phyloP scores from a whole-genome alignment of 2,113 vertebrate genomes.

The Caracal caracal region DNA sequence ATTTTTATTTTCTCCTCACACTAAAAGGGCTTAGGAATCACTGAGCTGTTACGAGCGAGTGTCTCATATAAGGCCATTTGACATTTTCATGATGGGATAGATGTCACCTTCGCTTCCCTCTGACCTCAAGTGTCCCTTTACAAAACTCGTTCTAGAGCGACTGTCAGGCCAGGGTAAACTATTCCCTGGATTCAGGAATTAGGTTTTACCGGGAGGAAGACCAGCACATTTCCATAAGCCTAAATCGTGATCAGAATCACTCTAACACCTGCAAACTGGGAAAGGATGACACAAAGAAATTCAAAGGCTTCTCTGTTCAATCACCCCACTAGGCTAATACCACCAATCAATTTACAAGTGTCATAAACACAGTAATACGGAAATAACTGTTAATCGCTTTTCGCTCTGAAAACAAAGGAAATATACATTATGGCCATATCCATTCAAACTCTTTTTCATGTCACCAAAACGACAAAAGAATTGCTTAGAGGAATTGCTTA shows the following conservation, averaged over 20 bases:
- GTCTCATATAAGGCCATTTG: slow-evolving; percentile 42
- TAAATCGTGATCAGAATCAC: neutral
- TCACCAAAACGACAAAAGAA: slow-evolving; percentile 61
- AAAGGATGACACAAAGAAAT: neutral
- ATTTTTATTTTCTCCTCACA: neutral
- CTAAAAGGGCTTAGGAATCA: neutral
- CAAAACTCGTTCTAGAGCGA: slow-evolving; percentile 36
- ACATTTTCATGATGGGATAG: slow-evolving; percentile 1
- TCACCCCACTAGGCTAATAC: neutral
- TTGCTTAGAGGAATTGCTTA: slow-evolving; percentile 1
- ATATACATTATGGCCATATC: neutral
- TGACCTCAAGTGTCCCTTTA: slow-evolving; percentile 52
- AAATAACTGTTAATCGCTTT: slow-evolving; percentile 61
- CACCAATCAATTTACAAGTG: slow-evolving; percentile 68
- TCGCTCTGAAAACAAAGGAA: slow-evolving; percentile 40
- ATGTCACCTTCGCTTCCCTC: slow-evolving; percentile 72
- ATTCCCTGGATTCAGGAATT: slow-evolving; percentile 60
- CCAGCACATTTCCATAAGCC: slow-evolving; percentile 28
- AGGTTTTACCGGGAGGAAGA: neutral
- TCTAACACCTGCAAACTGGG: neutral
- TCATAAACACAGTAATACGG: slow-evolving; percentile 54
- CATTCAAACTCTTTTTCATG: slow-evolving; percentile 3
- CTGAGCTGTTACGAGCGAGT: neutral
- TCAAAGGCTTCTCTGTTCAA: slow-evolving; percentile 34
- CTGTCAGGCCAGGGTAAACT: slow-evolving; percentile 65